phyloP scores from a whole-genome alignment of 2,113 vertebrate species.

The Fregata magnificens region DNA sequence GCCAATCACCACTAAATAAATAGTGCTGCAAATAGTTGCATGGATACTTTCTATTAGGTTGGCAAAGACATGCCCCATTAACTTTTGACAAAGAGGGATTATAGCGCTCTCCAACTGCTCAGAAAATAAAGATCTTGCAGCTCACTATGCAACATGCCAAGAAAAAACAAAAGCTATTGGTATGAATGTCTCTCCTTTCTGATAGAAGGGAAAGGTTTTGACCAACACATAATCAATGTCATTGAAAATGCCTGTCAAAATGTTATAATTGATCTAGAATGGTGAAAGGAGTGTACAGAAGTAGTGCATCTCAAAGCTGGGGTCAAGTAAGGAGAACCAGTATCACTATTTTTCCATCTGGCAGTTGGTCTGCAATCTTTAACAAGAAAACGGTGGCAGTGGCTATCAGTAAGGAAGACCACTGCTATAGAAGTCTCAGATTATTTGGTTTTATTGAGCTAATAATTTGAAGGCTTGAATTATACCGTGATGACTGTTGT shows the following conservation, averaged over 20 bases:
- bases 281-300: not conserved
- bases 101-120: not conserved
- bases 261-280: not conserved
- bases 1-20: not conserved
- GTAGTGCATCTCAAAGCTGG: not conserved
- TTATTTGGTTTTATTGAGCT: not conserved
- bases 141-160: not conserved
- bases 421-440: not conserved
- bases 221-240: not conserved
- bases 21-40: not conserved
- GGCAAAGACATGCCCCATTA: not conserved
- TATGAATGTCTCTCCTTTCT: not conserved
- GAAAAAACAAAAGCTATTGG: not conserved
- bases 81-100: not conserved
- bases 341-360: not conserved
- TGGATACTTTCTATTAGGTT: not conserved
- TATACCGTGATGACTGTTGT: not conserved
- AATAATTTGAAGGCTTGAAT: not conserved
- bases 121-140: not conserved
- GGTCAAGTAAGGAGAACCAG: not conserved
- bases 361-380: not conserved
- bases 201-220: not conserved
- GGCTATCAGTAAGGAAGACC: not conserved
- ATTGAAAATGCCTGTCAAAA: not conserved
- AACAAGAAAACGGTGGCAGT: not conserved